These are phyloP conservation scores for Halocynthia roretzi DNA, from an alignment of 23 tunicate species.

Conservation along the genomic window DNA sequence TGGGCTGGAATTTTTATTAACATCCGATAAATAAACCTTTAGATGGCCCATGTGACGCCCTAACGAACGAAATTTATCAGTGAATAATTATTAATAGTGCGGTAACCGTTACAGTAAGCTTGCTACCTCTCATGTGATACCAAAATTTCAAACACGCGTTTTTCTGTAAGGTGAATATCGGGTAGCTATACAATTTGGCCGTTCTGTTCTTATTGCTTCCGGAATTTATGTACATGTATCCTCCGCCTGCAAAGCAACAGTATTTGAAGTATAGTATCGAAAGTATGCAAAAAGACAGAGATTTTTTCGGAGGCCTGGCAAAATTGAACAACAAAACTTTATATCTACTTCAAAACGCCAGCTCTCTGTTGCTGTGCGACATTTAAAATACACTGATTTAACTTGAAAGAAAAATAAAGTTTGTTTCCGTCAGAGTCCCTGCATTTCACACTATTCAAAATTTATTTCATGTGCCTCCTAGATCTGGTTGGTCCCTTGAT, in stretches of 20 bases:
- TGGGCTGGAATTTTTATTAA: neutral
- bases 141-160: slow-evolving; percentile 46
- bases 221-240: slow-evolving; percentile 63
- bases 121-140: slow-evolving; percentile 71
- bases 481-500: too few species aligned
- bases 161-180: neutral
- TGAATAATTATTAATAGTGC: neutral
- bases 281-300: too few species aligned
- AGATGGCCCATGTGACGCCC: slow-evolving; percentile 63
- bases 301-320: too few species aligned
- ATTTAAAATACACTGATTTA: too few species aligned
- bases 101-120: neutral
- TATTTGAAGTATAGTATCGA: too few species aligned
- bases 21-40: neutral
- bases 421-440: too few species aligned
- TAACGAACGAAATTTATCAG: neutral
- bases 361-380: too few species aligned
- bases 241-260: slow-evolving; percentile 26
- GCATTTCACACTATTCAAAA: too few species aligned
- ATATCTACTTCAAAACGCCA: too few species aligned
- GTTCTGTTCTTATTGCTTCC: slow-evolving; percentile 52
- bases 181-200: slow-evolving; percentile 24
- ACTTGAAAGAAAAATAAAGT: too few species aligned
- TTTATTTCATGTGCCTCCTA: too few species aligned
- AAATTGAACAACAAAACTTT: too few species aligned